Evolutionary conservation across 2,797 vertebrate genomes (phyloP).

Genomic region (Pogonophryne albipinna): DNA sequence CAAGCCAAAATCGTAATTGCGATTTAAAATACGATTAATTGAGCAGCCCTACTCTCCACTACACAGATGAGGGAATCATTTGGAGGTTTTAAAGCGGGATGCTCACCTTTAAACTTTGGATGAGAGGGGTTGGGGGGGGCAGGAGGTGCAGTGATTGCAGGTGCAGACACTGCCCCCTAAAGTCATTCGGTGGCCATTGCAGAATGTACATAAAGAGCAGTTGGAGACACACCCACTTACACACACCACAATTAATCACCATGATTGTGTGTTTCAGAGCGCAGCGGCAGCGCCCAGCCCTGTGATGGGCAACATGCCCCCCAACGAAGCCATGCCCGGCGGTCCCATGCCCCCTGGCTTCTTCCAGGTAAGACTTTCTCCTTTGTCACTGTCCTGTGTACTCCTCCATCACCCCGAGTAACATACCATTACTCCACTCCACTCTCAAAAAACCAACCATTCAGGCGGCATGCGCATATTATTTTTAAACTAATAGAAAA

Average conservation of each 20-base stretch:
- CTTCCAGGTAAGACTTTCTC: slow-evolving; percentile 89
- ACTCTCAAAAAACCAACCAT: background rate
- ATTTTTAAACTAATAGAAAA: background rate
- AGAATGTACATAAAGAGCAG: slow-evolving; percentile 13
- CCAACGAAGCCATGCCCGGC: slow-evolving; percentile 89
- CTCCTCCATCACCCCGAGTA: slow-evolving; percentile 7
- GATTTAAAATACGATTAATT: too few species aligned
- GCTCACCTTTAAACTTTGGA: slow-evolving; percentile 44
- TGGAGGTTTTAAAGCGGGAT: slow-evolving; percentile 28
- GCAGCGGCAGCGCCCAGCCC: slow-evolving; percentile 91
- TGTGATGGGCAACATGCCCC: slow-evolving; percentile 93
- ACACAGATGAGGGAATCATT: slow-evolving; percentile 19
- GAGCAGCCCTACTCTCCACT: background rate
- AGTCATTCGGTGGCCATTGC: slow-evolving; percentile 43
- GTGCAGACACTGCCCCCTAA: slow-evolving; percentile 74
- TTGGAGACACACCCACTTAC: background rate
- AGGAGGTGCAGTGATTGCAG: slow-evolving; percentile 31
- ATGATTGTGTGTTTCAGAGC: slow-evolving; percentile 78
- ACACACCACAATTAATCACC: slow-evolving; percentile 12
- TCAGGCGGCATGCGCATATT: background rate
- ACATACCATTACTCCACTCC: slow-evolving; percentile 16
- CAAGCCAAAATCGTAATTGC: too few species aligned
- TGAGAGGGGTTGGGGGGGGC: background rate
- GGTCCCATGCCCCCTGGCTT: slow-evolving; percentile 92
- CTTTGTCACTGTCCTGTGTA: background rate